These are phyloP conservation scores for Rhinatrema bivittatum DNA, from an alignment of 2,797 vertebrate genomes.

Conservation along the genomic window DNA sequence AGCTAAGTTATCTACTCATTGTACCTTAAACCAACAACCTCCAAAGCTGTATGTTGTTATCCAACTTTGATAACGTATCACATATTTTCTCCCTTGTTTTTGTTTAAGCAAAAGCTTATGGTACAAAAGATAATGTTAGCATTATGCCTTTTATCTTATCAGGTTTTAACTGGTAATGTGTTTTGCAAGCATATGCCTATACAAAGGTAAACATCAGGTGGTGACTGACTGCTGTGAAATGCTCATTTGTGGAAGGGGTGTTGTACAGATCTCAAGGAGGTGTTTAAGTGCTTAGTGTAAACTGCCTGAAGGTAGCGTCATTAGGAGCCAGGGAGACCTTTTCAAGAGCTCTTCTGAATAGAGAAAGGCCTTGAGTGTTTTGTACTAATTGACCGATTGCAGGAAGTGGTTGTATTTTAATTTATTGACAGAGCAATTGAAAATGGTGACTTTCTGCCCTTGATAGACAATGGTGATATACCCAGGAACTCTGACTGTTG, in stretches of 20 bases:
- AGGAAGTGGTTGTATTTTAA: slow-evolving; percentile 32
- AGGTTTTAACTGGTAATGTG: neutral
- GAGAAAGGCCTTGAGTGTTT: slow-evolving; percentile 48
- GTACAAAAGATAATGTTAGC: no score
- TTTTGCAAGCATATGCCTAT: no score
- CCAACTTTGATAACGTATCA: no score
- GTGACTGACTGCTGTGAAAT: slow-evolving; percentile 19
- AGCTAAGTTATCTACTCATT: no score
- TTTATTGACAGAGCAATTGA: neutral
- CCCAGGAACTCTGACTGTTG: no score
- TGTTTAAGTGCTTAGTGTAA: slow-evolving; percentile 57
- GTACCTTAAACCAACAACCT: no score
- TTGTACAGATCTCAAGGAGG: slow-evolving; percentile 43
- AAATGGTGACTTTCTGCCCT: neutral
- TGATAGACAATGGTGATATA: no score
- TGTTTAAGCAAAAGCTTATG: no score
- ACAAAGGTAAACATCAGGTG: slow-evolving; percentile 3
- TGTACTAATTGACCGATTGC: slow-evolving; percentile 31
- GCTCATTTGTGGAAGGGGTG: slow-evolving; percentile 45
- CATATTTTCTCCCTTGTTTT: no score
- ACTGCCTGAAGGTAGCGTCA: slow-evolving; percentile 54
- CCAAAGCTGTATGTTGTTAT: no score
- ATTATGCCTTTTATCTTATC: neutral
- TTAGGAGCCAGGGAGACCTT: slow-evolving; percentile 66
- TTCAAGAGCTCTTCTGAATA: slow-evolving; percentile 65